These are phyloP conservation scores for Zalophus californianus DNA, from an alignment of 2,797 vertebrate species.

Conservation along the genomic window DNA sequence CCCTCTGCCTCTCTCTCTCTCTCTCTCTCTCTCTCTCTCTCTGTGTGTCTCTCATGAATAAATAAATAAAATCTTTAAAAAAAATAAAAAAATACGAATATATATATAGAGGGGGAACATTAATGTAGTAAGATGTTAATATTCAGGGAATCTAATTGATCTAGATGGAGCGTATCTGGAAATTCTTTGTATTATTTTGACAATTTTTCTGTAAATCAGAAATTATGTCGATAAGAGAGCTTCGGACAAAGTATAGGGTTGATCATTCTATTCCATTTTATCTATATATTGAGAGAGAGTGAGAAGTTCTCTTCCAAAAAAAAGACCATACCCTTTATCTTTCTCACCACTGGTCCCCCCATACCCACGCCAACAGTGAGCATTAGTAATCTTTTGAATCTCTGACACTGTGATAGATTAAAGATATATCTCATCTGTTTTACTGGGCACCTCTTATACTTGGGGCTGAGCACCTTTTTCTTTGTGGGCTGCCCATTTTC, in stretches of 20 bases:
- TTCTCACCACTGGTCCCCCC: not conserved
- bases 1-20: too few relatives aligned
- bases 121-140: rapidly evolving
- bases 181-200: not conserved
- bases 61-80: too few relatives aligned
- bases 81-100: not conserved
- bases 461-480: not conserved
- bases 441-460: not conserved
- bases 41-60: too few relatives aligned
- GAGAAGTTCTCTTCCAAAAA: not conserved
- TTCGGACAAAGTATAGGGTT: not conserved
- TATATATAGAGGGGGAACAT: not conserved
- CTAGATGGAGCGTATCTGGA: not conserved
- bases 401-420: not conserved
- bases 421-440: not conserved
- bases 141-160: not conserved
- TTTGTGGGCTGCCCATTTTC: not conserved
- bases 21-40: too few relatives aligned
- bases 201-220: not conserved
- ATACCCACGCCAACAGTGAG: not conserved
- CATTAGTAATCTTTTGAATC: not conserved
- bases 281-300: not conserved
- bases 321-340: not conserved
- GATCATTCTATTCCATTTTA: not conserved
- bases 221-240: not conserved